These are phyloP conservation scores for Orthonevra nobilis DNA, from an alignment of 2,888 invertebrate species.

Conservation along the genomic window DNA sequence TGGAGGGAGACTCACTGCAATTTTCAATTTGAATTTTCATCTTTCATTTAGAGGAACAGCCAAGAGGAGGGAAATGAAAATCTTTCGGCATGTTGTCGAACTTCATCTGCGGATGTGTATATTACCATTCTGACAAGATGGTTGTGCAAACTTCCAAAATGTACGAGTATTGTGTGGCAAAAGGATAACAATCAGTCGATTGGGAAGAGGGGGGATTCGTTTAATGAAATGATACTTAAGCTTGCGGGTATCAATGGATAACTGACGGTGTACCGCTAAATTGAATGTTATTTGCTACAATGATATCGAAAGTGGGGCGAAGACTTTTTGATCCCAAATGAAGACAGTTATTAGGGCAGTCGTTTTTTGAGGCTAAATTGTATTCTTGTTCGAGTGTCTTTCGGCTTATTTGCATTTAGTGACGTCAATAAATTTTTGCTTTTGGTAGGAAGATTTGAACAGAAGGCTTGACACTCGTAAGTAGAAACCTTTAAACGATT, in stretches of 20 bases:
- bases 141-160: constrained; percentile 57
- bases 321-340: constrained; percentile 36
- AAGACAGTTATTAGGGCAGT: too few species aligned
- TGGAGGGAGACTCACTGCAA: constrained; percentile 38
- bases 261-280: constrained; percentile 47
- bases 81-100: constrained; percentile 58
- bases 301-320: background rate
- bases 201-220: constrained; percentile 46
- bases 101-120: constrained; percentile 62
- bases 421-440: too few species aligned
- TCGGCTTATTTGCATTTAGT: constrained; percentile 20
- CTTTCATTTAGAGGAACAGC: constrained; percentile 42
- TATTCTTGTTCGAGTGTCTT: too few species aligned
- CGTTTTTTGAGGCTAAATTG: too few species aligned
- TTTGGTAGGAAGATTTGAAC: too few species aligned
- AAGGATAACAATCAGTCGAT: constrained; percentile 57
- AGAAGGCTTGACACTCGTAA: too few species aligned
- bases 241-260: constrained; percentile 35
- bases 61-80: constrained; percentile 38
- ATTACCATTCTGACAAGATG: constrained; percentile 61
- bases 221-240: constrained; percentile 68
- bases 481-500: too few species aligned
- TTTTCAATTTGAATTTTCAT: constrained; percentile 68
- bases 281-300: constrained; percentile 56
- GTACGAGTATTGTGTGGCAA: constrained; percentile 50